Evolutionary conservation across 2,113 vertebrate species (phyloP).

Genomic region (Salvelinus namaycush): DNA sequence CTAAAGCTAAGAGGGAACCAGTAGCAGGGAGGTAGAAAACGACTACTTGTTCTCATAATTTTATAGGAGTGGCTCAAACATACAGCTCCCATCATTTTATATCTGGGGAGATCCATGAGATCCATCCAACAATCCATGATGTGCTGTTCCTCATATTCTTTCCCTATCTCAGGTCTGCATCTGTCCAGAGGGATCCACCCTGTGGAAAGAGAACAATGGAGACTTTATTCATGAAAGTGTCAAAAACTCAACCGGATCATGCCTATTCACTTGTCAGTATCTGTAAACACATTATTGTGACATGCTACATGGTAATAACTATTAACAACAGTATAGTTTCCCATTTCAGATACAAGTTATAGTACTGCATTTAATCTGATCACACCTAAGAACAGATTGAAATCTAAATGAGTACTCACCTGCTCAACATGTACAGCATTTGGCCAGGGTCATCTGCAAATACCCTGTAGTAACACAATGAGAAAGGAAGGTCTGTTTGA

Average conservation of each 20-base stretch:
- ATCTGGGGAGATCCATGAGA: neutral
- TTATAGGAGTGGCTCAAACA: slow-evolving; percentile 4
- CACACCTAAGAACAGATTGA: neutral
- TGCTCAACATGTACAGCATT: slow-evolving; percentile 73
- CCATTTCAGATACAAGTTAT: neutral
- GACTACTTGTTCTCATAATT: slow-evolving; percentile 15
- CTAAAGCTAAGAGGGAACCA: slow-evolving; percentile 14
- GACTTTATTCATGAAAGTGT: neutral
- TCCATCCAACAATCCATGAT: slow-evolving; percentile 15
- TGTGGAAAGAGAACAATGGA: slow-evolving; percentile 18
- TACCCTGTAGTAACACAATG: slow-evolving; percentile 52
- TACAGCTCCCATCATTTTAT: slow-evolving; percentile 17
- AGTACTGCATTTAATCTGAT: no score
- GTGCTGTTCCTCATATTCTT: neutral
- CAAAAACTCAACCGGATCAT: neutral
- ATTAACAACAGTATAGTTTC: neutral
- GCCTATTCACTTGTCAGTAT: neutral
- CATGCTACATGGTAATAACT: neutral
- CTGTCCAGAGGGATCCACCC: slow-evolving; percentile 40
- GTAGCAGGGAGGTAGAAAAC: slow-evolving; percentile 19
- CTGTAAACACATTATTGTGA: no score
- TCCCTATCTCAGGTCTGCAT: slow-evolving; percentile 43
- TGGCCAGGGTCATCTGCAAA: slow-evolving; percentile 73
- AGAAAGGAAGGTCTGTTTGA: neutral
- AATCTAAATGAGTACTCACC: slow-evolving; percentile 48